Percentiles rank a stretch among this genome's conserved stretches.
Evolutionary conservation across 2,113 vertebrate genomes (phyloP).

Genomic region (Podarcis muralis): DNA sequence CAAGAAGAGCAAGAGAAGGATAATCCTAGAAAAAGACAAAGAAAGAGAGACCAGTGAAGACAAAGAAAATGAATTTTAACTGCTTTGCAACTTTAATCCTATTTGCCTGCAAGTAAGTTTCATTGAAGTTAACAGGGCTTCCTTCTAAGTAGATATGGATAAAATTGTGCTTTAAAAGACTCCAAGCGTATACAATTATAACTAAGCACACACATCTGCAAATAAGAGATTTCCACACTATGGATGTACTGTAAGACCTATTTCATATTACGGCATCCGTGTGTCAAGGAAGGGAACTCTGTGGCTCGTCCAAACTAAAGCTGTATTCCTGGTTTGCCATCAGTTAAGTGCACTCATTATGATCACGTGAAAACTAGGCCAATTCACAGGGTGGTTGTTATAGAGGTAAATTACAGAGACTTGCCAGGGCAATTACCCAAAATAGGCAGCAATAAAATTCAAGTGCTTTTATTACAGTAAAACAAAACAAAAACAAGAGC

Average conservation of each 20-base stretch:
- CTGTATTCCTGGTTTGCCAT: slow-evolving; percentile 5
- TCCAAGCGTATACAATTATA: not conserved
- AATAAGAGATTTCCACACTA: not conserved
- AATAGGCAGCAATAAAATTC: too few relatives aligned
- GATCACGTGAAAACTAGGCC: not conserved
- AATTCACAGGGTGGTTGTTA: not conserved
- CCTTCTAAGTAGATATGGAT: not conserved
- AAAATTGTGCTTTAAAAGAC: not conserved
- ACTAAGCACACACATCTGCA: not conserved
- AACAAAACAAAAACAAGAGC: too few relatives aligned
- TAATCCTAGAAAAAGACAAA: slow-evolving; percentile 82
- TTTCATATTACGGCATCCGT: not conserved
- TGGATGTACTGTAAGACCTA: not conserved
- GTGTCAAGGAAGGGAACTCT: not conserved
- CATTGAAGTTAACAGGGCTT: not conserved
- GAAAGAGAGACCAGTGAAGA: not conserved
- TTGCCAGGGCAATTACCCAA: too few relatives aligned
- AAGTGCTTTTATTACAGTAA: too few relatives aligned
- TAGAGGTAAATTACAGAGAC: not conserved
- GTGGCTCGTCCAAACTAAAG: slow-evolving; percentile 5
- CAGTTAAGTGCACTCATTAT: not conserved
- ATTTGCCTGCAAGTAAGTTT: not conserved
- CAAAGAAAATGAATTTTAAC: not conserved
- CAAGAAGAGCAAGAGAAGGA: slow-evolving; percentile 93
- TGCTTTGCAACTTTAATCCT: not conserved